A percentile compares a stretch with the other conserved stretches of the same genome.
Evolutionary conservation across 1,140 invertebrate species (phyloP).

Genomic region (Harlomillsia oculata): DNA sequence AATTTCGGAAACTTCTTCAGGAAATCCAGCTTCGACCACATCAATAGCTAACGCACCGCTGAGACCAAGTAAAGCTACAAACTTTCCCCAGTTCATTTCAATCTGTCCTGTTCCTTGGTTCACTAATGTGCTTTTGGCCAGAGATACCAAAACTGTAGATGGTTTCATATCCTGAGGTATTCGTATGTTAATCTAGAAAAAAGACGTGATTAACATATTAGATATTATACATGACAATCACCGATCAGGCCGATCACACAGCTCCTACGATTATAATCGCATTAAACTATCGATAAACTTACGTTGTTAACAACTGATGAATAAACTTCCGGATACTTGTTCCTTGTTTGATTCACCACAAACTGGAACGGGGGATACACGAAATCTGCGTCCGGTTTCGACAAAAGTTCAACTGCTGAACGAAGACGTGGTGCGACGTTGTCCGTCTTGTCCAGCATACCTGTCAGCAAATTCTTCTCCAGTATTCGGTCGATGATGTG

Average conservation of each 20-base stretch:
- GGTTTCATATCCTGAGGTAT: slow-evolving; percentile 32
- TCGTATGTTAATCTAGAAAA: slow-evolving; percentile 18
- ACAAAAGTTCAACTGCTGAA: slow-evolving; percentile 34
- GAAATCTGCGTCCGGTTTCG: slow-evolving; percentile 33
- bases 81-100: slow-evolving; percentile 32
- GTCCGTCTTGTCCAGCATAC: slow-evolving; percentile 21
- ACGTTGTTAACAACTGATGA: slow-evolving; percentile 22
- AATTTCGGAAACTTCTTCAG: slow-evolving; percentile 31
- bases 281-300: not conserved
- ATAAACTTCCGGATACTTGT: slow-evolving; percentile 25
- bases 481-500: slow-evolving; percentile 33
- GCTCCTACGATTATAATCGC: too few relatives aligned
- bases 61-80: slow-evolving; percentile 24
- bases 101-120: slow-evolving; percentile 19
- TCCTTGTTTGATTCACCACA: slow-evolving; percentile 23
- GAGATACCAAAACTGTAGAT: slow-evolving; percentile 23
- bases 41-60: slow-evolving; percentile 31
- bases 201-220: too few relatives aligned
- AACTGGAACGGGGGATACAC: slow-evolving; percentile 31
- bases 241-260: too few relatives aligned
- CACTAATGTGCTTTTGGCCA: slow-evolving; percentile 28
- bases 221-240: too few relatives aligned
- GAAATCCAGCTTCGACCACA: slow-evolving; percentile 28
- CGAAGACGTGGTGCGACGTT: slow-evolving; percentile 29
- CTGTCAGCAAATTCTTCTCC: slow-evolving; percentile 27